Conservation (phyloP, 2,888 invertebrate genomes). For the Diplolepis rosae region DNA sequence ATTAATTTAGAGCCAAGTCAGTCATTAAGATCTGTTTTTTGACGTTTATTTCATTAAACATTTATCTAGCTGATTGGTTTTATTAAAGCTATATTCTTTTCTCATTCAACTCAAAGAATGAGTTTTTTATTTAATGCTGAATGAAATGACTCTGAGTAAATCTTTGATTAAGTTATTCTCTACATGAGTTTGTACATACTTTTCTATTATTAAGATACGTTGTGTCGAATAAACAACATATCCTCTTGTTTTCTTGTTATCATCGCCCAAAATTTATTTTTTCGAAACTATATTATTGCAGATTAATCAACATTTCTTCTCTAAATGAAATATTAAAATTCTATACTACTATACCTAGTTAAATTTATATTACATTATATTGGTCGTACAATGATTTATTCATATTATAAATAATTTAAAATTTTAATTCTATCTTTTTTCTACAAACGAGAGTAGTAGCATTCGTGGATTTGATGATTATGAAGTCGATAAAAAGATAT, state of each 20-base stretch:
- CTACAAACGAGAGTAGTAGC: neutral
- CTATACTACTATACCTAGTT: no score
- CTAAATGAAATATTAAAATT: neutral
- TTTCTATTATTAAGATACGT: slow-evolving; percentile 11
- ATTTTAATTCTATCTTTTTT: neutral
- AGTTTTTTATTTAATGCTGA: neutral
- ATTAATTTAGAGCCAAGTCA: neutral
- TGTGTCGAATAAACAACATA: neutral
- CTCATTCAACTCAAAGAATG: neutral
- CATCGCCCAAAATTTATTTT: no score
- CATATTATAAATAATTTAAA: no score
- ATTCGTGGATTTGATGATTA: neutral
- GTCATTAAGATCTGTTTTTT: neutral
- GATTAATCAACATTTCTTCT: neutral
- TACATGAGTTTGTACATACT: slow-evolving; percentile 15
- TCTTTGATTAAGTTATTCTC: neutral
- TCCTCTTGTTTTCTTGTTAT: neutral
- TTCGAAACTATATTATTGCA: neutral
- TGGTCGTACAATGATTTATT: no score
- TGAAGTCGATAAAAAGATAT: neutral
- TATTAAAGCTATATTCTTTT: no score
- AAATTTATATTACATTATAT: no score
- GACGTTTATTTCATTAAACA: no score
- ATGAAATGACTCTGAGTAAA: neutral
- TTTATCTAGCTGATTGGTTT: no score